Base-by-base conservation (phyloP, 2,797 vertebrate species). In the Melanotaenia trifasciata region DNA sequence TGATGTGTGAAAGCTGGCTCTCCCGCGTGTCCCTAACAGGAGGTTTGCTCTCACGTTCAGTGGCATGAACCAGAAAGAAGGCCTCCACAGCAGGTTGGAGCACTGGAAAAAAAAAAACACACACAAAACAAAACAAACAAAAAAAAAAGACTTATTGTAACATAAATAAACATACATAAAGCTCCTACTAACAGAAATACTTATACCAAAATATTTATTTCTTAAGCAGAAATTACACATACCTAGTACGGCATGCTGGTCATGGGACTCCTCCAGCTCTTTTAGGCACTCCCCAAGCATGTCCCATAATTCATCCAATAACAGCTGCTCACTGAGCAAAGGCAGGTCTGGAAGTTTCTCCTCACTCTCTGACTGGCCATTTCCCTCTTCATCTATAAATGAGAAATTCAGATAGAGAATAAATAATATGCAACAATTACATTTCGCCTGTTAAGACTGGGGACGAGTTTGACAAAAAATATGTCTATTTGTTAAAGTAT, bases 231-330 rank as follows among this genome's bases (percentile, higher is more conserved):
- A 33, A 72, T 53, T 64, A 4, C 18, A 76, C 85, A 51, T 86
- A 98, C 97, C 97, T 78, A 99, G 89, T 43, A 99, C 97, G 0
- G 97, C 97, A 70, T 98, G 97, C 85, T 98, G 97, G 90, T 99
- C 97, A 81, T 99, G 97, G 0, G 97, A 99, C 86, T 99, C 97
- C 85, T 98, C 97, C 61, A 99, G 93, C 84, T 99, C 97, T 86
- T 99, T 99, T 71, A 99, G 93, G 83, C 97, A 99, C 90, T 99
- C 97, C 3, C 97, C 97, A 1, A 98, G 94, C 97, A 99, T 99
- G 88, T 98, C 96, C 97, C 97, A 99, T 1, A 99, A 91, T 83
- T 99, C 97, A 63, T 99, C 97, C 89, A 98, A 89, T 74, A 96
- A 89, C 57, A 99, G 94, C 91, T 99, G 97, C 84, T 98, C 97